phyloP scores from a whole-genome alignment of 2,113 vertebrate genomes.

The Ahaetulla prasina region DNA sequence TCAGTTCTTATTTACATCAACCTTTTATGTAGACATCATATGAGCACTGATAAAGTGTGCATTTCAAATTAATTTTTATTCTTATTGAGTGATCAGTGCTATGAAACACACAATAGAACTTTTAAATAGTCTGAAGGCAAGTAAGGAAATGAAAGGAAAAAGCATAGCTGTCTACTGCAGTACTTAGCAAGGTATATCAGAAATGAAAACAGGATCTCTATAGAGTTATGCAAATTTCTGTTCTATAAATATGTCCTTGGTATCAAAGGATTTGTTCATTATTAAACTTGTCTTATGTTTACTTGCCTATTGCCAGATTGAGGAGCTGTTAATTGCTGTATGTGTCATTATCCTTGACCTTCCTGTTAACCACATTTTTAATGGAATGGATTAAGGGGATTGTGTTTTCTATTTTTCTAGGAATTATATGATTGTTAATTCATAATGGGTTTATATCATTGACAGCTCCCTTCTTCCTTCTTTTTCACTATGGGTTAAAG shows the following conservation, averaged over 20 bases:
- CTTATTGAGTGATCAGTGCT: slow-evolving; percentile 8
- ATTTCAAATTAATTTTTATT: slow-evolving; percentile 40
- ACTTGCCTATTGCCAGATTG: slow-evolving; percentile 45
- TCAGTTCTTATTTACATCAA: slow-evolving; percentile 21
- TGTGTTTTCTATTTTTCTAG: slow-evolving; percentile 57
- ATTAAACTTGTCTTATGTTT: slow-evolving; percentile 51
- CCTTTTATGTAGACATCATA: slow-evolving; percentile 39
- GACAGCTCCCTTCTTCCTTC: not conserved
- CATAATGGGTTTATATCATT: slow-evolving; percentile 21
- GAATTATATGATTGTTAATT: slow-evolving; percentile 40
- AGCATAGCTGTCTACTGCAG: slow-evolving; percentile 33
- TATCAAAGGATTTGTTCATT: slow-evolving; percentile 57
- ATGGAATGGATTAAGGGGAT: slow-evolving; percentile 47
- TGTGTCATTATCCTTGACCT: slow-evolving; percentile 58
- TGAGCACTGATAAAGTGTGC: slow-evolving; percentile 33
- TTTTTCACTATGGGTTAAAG: not conserved
- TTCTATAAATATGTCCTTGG: slow-evolving; percentile 46
- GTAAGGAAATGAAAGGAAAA: slow-evolving; percentile 30
- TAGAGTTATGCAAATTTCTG: slow-evolving; percentile 43
- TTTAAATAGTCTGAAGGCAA: slow-evolving; percentile 20
- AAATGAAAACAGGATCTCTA: slow-evolving; percentile 40
- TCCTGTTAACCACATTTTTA: slow-evolving; percentile 57
- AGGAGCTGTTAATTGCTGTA: slow-evolving; percentile 54
- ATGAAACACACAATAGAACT: slow-evolving; percentile 16
- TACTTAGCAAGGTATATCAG: slow-evolving; percentile 26